Base-by-base conservation (phyloP, 2,888 invertebrate genomes). In the Therioaphis trifolii region DNA sequence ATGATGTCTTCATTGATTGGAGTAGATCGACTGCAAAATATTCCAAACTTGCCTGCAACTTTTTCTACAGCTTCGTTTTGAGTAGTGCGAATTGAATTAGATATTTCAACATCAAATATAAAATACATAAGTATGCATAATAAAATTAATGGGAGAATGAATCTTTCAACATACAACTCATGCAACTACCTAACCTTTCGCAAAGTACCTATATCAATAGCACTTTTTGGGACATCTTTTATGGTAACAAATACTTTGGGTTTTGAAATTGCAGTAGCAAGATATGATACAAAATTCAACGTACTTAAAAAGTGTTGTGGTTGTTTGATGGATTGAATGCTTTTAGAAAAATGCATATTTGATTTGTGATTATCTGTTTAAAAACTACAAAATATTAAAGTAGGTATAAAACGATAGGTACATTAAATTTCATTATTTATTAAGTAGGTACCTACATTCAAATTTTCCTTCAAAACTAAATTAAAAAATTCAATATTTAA, bases 1-100 rank as follows among this genome's bases (percentile, higher is more conserved):
- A 85, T 27, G 63, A 84, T 69, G 66, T 84, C 84, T 52, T 84
- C 29, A 75, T 85, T 84, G 49, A 85, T 55, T 46, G 43, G n/a
- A 5, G 77, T 29, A 5, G 71, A 66, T n/a, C 72, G 24, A 55
- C 63, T 77, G 63, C 84, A 84, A 27, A 82, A 68, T 11, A 84
- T 58, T 15, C 40, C 85, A 78, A 77, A 75, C 21, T 63, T 55
- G 15, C 78, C 82, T 69, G 72, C 49, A n/a, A 85, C 63, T 21
- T 82, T 80, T n/a, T 82, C n/a, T 29, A 84, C 24, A 49, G 84
- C 21, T 24, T 75, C 82, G 58, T 85, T 63, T 68, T 68, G 35
- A 3, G 84, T 58, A 40, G 78, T 55, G 18, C 7, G n/a, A 3
- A 21, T 4, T 29, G 74, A 68, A 4, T 55, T 18, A 9, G 78